Base-by-base conservation (phyloP, 2,888 invertebrate genomes). In the Dioctria rufipes region DNA sequence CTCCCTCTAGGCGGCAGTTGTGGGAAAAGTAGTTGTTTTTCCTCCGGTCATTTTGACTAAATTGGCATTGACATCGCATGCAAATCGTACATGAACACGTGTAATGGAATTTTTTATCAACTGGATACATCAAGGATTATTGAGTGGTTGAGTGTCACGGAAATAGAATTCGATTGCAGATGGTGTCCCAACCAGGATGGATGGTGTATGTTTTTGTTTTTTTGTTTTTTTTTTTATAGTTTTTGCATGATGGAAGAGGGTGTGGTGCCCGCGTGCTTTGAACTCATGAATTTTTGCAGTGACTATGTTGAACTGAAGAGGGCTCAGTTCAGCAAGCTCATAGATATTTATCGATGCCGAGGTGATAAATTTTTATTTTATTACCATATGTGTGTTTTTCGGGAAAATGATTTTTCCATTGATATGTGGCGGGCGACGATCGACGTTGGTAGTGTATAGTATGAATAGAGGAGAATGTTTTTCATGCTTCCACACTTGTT, bases 101-200 rank as follows among this genome's bases (percentile, higher is more conserved):
- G 66, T 78, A 78, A 78, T 78, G 78, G 78, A 78, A 78, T 78
- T 78, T 78, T 78, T 78, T 78, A 78, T 78, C 78, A 78, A 54
- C 11, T 54, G 37, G 37, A 66, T 66, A 66, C 42, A 78, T 78
- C 78, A 78, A 25, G 63, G 61, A 77, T 77, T 66, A 66, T 66
- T 63, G 77, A 77, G 77, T 63, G 77, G 77, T 46, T 37, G 43
- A 46, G n/a, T 77, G 77, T 77, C 77, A 77, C 63, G 77, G 63
- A 77, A 77, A 77, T 77, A 77, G 77, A 77, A 77, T 77, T 77
- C 77, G 63, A 63, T 49, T 25, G 46, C 69, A 71, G 49, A 71
- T 51, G 49, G 77, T 13, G 49, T 42, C 73, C 58, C 58, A 39
- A 2, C 13, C 66, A 43, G 66, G 46, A 43, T 43, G 43, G 3